These are phyloP conservation scores for Anoplolepis gracilipes DNA, from an alignment of 1,140 invertebrate species.

Conservation along the genomic window DNA sequence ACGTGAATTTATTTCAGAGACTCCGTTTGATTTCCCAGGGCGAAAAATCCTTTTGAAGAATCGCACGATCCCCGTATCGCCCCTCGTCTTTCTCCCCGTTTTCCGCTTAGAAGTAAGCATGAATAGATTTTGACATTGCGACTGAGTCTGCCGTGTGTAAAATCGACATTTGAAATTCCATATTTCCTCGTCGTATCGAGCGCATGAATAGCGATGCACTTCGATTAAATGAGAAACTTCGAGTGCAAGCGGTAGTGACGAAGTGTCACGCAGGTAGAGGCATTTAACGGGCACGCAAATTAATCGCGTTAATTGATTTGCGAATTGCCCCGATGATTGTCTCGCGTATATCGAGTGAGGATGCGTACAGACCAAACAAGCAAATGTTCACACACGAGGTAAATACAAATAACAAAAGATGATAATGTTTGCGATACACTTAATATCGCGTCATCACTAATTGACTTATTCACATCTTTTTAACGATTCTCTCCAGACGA, in stretches of 20 bases:
- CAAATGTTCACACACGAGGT: not conserved
- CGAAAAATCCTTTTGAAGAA: slow-evolving; percentile 64
- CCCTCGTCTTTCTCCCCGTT: not conserved
- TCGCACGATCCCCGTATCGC: not conserved
- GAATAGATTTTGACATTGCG: slow-evolving; percentile 52
- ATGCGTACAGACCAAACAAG: not conserved
- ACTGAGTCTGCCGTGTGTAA: slow-evolving; percentile 45
- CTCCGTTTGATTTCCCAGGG: slow-evolving; percentile 64
- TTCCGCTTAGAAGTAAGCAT: slow-evolving; percentile 36
- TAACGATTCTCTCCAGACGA: not conserved
- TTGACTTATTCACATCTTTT: not conserved
- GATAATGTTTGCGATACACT: not conserved
- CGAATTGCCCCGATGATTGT: slow-evolving; percentile 20
- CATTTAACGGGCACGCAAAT: slow-evolving; percentile 31
- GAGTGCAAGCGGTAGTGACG: slow-evolving; percentile 10
- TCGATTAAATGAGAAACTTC: not conserved
- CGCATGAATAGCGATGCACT: slow-evolving; percentile 16
- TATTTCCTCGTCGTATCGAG: slow-evolving; percentile 19
- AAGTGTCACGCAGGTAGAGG: slow-evolving; percentile 26
- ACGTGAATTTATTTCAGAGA: slow-evolving; percentile 57
- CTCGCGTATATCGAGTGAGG: not conserved
- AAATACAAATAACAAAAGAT: not conserved
- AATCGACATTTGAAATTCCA: slow-evolving; percentile 57
- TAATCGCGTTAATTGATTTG: slow-evolving; percentile 58
- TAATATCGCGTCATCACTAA: not conserved